A percentile compares a stretch with the other conserved stretches of the same genome.
Conservation (phyloP, 2,797 vertebrate species). For the Centroberyx gerrardi region DNA sequence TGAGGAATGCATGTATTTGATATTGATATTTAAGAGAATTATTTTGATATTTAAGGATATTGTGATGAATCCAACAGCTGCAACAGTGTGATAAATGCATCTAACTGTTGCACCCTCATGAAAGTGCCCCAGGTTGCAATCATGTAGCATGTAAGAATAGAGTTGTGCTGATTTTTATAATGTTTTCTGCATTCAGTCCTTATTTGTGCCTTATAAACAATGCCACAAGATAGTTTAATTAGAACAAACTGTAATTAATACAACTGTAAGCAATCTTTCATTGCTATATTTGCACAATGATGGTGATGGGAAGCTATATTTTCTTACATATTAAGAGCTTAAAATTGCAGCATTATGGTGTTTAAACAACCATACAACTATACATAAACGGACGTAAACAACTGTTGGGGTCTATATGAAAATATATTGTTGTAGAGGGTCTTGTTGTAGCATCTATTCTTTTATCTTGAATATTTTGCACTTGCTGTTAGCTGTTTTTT, state of each 20-base stretch:
- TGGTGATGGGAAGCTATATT: constrained; percentile 27
- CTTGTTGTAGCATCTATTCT: not conserved
- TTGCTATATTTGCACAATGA: constrained; percentile 66
- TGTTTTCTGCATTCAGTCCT: constrained; percentile 6
- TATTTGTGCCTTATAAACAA: constrained; percentile 12
- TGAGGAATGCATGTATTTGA: constrained; percentile 10
- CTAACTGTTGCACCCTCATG: not conserved
- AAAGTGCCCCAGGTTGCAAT: constrained; percentile 45
- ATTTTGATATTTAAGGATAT: too few relatives aligned
- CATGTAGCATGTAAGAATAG: constrained; percentile 61
- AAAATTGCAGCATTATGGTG: not conserved
- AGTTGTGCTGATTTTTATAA: constrained; percentile 7
- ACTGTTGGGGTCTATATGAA: not conserved
- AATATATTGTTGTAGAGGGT: not conserved
- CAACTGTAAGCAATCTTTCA: constrained; percentile 6
- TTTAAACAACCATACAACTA: constrained; percentile 16
- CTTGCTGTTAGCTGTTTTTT: constrained; percentile 11
- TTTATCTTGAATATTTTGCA: constrained; percentile 42
- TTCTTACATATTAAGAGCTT: not conserved
- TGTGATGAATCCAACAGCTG: too few relatives aligned
- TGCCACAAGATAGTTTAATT: not conserved
- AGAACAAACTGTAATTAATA: not conserved
- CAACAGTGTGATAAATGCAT: not conserved
- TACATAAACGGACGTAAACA: not conserved
- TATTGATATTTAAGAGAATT: not conserved